phyloP scores from a whole-genome alignment of 2,888 invertebrate species.

The Plagodis dolabraria region DNA sequence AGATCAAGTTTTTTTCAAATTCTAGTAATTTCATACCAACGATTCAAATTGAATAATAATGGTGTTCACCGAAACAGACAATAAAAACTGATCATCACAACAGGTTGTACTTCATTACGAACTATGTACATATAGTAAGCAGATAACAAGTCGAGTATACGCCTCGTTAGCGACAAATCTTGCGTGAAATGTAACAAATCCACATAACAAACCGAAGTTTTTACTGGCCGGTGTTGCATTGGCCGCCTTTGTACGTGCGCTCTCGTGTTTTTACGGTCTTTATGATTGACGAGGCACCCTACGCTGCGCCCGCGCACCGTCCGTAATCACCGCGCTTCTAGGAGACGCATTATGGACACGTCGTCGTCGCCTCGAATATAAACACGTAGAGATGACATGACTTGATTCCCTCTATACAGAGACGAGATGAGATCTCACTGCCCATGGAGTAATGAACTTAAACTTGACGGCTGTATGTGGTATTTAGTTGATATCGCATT shows the following conservation, averaged over 20 bases:
- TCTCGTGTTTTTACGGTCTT: slow-evolving; percentile 61
- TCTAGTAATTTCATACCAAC: slow-evolving; percentile 1
- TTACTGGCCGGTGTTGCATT: slow-evolving; percentile 32
- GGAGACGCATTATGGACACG: slow-evolving; percentile 63
- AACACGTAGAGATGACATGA: slow-evolving; percentile 48
- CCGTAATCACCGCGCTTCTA: slow-evolving; percentile 55
- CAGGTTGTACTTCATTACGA: slow-evolving; percentile 30
- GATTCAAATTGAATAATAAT: slow-evolving; percentile 14
- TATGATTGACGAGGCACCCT: slow-evolving; percentile 71
- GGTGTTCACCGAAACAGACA: slow-evolving; percentile 25
- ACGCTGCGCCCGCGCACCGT: slow-evolving; percentile 34
- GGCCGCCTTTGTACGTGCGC: slow-evolving; percentile 50
- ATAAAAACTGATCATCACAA: slow-evolving; percentile 27
- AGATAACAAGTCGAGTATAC: slow-evolving; percentile 33
- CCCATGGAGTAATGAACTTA: slow-evolving; percentile 36
- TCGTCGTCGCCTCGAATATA: slow-evolving; percentile 46
- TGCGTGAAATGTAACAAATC: slow-evolving; percentile 72
- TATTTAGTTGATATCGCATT: slow-evolving; percentile 41
- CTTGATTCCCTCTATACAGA: slow-evolving; percentile 46
- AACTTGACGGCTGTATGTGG: slow-evolving; percentile 42
- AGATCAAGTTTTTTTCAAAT: no score
- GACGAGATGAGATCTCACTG: slow-evolving; percentile 49
- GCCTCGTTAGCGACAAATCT: slow-evolving; percentile 52
- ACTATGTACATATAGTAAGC: background rate
- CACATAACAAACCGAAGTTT: slow-evolving; percentile 48